Evolutionary conservation across 1,140 invertebrate genomes (phyloP), one percentile per base, ranked within the genome.

Genomic region (Holotrichia oblita): DNA sequence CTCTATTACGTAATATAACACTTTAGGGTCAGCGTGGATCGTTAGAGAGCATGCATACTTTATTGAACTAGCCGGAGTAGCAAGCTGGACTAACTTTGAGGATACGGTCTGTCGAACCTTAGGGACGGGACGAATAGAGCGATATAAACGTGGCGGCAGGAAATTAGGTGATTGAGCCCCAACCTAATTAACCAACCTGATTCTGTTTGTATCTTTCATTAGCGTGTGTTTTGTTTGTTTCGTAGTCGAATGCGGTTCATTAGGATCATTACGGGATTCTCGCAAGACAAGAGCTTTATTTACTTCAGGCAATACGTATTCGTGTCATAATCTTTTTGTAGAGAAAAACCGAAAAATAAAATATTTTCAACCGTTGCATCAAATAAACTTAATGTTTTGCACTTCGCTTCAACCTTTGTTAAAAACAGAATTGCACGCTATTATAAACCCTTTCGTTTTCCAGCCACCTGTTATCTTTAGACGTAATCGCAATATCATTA

Each of bases 101-200:
- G 61, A 69, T 69, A 69, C 22, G 61, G 61, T 69, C 61, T 27
- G 61, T 69, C 61, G 61, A 69, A 69, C 61, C 61, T 24, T 20
- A 22, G 61, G 61, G 61, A 69, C 61, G 61, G 12, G 61, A 24
- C 27, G 20, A 20, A 10, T 20, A 69, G 61, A 34, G 61, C 61
- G 61, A 69, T 69, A 69, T 69, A 69, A 69, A 69, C 61, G 61
- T 34, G 61, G 22, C 61, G 61, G 61, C 61, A 69, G 61, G 61
- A 69, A 69, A 69, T 69, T 69, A 69, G 61, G 61, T 69, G 61
- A 69, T 69, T 69, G 61, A 69, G 61, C 61, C 61, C 61, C 61
- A 69, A 69, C 61, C 61, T 69, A 69, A 69, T 69, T 69, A 69
- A 69, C 61, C 22, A 69, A 69, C 61, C 61, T 69, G 27, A 69